Conservation (phyloP, 2,113 vertebrate genomes). For the Myotis brandtii region DNA sequence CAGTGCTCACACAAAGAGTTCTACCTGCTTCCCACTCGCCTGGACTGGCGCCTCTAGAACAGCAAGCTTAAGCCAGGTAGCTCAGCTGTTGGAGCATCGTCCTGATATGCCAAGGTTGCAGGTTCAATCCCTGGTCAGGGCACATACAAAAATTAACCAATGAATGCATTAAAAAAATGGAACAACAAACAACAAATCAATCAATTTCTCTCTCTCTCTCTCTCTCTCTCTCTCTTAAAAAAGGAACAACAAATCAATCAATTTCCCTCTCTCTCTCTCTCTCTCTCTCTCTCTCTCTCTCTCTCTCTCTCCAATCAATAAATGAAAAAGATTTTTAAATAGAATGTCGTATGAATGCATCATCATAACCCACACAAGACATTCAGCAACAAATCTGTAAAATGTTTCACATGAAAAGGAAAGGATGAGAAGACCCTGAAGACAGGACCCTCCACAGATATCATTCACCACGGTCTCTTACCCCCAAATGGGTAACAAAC, state of each 20-base stretch:
- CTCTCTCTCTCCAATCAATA: not conserved
- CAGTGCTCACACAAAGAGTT: not conserved
- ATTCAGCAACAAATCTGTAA: not conserved
- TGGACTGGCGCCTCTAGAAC: not conserved
- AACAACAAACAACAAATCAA: not conserved
- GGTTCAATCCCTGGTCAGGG: not conserved
- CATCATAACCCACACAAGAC: not conserved
- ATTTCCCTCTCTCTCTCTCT: not conserved
- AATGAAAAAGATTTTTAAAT: not conserved
- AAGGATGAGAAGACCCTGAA: not conserved
- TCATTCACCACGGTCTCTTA: constrained; percentile 6
- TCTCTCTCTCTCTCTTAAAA: not conserved
- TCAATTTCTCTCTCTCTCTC: not conserved
- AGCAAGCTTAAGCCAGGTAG: not conserved
- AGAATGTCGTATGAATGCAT: not conserved
- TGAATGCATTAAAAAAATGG: not conserved
- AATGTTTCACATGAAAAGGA: not conserved
- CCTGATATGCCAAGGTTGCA: not conserved
- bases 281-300: no score
- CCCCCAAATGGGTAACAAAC: not conserved
- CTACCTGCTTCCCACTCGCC: not conserved
- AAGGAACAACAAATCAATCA: not conserved
- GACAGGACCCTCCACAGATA: not conserved
- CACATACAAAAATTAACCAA: not conserved
- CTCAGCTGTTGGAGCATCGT: not conserved